Evolutionary conservation across 2,113 vertebrate genomes (phyloP).

Genomic region (Cololabis saira): DNA sequence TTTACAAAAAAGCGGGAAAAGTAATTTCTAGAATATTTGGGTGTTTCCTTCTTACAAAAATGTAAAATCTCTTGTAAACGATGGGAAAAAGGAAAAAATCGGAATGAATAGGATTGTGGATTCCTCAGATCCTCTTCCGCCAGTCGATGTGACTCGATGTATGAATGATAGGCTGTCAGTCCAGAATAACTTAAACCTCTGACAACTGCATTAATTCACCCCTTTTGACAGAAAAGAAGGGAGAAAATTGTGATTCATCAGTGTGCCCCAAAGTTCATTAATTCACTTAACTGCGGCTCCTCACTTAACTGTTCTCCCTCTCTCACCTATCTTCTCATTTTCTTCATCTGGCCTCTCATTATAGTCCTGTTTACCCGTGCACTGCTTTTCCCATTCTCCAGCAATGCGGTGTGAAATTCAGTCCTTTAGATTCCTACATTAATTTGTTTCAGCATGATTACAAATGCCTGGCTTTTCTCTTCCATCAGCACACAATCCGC

Average conservation of each 20-base stretch:
- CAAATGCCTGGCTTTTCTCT: not conserved
- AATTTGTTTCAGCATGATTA: not conserved
- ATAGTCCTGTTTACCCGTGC: not conserved
- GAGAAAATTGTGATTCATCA: not conserved
- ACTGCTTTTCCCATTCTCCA: not conserved
- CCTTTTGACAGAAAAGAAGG: constrained; percentile 11
- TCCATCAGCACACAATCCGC: not conserved
- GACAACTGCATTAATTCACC: constrained; percentile 33
- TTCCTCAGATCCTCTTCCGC: too few species aligned
- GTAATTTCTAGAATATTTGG: too few species aligned
- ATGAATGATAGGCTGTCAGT: too few species aligned
- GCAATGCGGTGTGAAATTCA: not conserved
- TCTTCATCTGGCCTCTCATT: not conserved
- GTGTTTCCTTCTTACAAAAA: too few species aligned
- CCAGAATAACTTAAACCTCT: constrained; percentile 33
- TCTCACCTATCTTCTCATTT: not conserved
- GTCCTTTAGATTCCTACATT: not conserved
- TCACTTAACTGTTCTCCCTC: not conserved
- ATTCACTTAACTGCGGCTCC: not conserved
- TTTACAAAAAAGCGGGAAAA: too few species aligned
- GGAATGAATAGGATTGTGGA: too few species aligned
- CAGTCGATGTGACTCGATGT: too few species aligned
- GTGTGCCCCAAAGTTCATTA: not conserved
- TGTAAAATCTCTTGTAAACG: too few species aligned
- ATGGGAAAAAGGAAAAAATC: too few species aligned